phyloP scores from a whole-genome alignment of 2,113 vertebrate species.

The Anhinga rufa region DNA sequence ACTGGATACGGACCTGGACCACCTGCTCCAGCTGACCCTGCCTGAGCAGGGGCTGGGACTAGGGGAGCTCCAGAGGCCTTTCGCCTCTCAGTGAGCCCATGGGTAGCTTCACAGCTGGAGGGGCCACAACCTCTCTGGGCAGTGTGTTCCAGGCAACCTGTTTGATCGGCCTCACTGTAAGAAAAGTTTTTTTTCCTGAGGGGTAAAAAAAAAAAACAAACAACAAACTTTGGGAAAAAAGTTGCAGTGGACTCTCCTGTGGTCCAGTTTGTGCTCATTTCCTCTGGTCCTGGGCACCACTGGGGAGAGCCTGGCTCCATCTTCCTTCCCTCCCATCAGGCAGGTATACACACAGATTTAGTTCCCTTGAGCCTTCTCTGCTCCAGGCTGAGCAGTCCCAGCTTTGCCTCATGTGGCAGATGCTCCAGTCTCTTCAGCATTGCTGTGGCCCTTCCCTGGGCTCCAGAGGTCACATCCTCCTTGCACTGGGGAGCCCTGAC shows the following conservation, averaged over 20 bases:
- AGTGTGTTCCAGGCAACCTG: neutral
- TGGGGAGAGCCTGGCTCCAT: neutral
- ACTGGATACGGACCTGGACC: neutral
- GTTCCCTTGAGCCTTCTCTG: rapidly evolving
- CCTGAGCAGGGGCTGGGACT: neutral
- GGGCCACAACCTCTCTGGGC: neutral
- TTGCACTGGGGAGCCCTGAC: rapidly evolving
- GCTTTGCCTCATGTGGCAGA: neutral
- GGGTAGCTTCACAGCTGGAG: neutral
- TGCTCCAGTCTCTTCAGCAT: neutral
- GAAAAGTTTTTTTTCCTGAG: neutral
- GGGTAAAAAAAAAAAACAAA: too few species aligned
- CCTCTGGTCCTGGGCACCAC: neutral
- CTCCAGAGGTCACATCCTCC: neutral
- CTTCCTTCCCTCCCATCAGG: neutral
- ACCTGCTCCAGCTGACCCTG: neutral
- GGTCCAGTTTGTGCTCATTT: neutral
- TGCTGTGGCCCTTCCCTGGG: neutral
- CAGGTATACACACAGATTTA: rapidly evolving
- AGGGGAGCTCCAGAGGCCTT: too few species aligned
- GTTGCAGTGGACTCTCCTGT: neutral
- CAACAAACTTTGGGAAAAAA: neutral
- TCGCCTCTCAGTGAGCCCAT: rapidly evolving
- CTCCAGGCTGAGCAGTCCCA: neutral
- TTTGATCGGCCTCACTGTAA: neutral